Conservation (phyloP, 2,888 invertebrate species). For the Drosophila nr. medialis region DNA sequence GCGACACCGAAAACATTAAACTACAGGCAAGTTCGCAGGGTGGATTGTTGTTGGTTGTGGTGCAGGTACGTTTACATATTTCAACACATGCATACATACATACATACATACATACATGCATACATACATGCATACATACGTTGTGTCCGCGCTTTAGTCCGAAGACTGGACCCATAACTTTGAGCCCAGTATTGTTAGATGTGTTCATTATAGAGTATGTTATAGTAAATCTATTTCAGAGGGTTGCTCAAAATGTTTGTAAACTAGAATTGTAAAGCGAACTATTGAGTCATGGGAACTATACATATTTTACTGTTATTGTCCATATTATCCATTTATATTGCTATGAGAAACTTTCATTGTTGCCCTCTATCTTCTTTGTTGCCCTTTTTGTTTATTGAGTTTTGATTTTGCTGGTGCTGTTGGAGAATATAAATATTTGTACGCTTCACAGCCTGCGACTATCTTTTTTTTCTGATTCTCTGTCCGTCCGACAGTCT, state of each 20-base stretch:
- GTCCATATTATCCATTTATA: not conserved
- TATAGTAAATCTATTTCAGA: constrained; percentile 1
- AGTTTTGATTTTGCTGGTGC: constrained; percentile 47
- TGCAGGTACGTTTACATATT: constrained; percentile 2
- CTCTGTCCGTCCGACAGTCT: not conserved
- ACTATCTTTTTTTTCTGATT: constrained; percentile 1
- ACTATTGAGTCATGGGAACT: not conserved
- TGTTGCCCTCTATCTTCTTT: constrained; percentile 43
- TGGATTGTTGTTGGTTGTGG: constrained; percentile 27
- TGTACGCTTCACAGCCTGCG: constrained; percentile 47
- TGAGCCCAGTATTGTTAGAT: constrained; percentile 35
- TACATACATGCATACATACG: not conserved
- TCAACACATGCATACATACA: not conserved
- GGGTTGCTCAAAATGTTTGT: constrained; percentile 11
- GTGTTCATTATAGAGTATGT: constrained; percentile 11
- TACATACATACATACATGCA: not conserved
- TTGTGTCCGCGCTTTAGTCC: constrained; percentile 4
- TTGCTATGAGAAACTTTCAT: constrained; percentile 1
- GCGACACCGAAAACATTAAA: constrained; percentile 47
- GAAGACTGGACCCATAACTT: constrained; percentile 43
- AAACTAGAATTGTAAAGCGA: not conserved
- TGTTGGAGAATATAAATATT: constrained; percentile 58
- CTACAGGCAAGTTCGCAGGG: constrained; percentile 35
- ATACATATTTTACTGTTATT: not conserved
- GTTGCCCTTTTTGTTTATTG: constrained; percentile 27